Evolutionary conservation across 2,797 vertebrate genomes (phyloP).

Genomic region (Pangasius macronema): DNA sequence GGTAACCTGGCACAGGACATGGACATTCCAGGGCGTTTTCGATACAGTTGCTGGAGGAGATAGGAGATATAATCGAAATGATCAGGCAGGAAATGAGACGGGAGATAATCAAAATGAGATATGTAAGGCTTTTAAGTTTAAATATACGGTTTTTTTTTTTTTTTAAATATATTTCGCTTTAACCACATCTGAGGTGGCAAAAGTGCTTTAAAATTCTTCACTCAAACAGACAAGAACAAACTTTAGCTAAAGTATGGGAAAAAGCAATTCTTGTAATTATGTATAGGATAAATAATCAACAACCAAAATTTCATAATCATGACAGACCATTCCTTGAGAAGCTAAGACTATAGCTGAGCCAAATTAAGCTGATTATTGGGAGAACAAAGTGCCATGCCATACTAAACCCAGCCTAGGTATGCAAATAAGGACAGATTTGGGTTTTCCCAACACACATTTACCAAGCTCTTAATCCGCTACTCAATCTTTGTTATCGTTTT

Average conservation of each 20-base stretch:
- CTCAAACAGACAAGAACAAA: too few species aligned
- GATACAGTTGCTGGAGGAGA: conserved; percentile 88
- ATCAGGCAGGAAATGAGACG: background rate
- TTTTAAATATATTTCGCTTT: too few species aligned
- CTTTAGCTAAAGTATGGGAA: background rate
- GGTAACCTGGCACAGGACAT: conserved; percentile 99
- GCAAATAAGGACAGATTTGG: background rate
- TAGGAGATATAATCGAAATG: conserved; percentile 18
- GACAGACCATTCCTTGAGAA: background rate
- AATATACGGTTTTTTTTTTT: too few species aligned
- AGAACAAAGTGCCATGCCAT: background rate
- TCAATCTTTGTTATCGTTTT: background rate
- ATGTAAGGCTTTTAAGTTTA: background rate
- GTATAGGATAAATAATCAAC: background rate
- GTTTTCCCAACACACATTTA: background rate
- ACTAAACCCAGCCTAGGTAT: background rate
- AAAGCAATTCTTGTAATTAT: background rate
- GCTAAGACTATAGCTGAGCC: background rate
- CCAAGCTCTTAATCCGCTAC: background rate
- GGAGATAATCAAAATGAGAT: background rate
- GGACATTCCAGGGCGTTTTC: conserved; percentile 98
- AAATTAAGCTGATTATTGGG: background rate
- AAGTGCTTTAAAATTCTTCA: background rate
- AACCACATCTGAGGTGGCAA: background rate
- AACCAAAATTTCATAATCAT: background rate